These are phyloP conservation scores for Salvelinus fontinalis DNA, from an alignment of 2,113 vertebrate genomes.

Conservation along the genomic window DNA sequence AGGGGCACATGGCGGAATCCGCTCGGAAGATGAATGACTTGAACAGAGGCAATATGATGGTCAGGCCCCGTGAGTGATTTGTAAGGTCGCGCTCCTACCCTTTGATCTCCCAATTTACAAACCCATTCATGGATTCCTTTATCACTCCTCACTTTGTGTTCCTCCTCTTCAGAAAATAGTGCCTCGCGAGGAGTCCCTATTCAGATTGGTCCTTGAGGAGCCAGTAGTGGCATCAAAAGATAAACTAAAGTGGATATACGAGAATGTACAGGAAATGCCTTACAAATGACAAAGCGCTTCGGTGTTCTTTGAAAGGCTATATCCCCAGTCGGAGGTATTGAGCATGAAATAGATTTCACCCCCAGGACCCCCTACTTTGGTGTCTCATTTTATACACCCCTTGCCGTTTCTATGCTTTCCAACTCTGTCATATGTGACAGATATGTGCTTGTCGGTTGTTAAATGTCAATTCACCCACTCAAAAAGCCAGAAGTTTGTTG, in stretches of 20 bases:
- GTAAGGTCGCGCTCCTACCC: constrained; percentile 32
- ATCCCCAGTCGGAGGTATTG: not conserved
- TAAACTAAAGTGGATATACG: not conserved
- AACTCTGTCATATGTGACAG: not conserved
- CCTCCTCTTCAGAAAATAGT: not conserved
- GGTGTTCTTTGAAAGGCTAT: not conserved
- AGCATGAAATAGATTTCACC: not conserved
- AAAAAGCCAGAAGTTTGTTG: no score
- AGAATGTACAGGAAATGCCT: not conserved
- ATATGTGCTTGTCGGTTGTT: not conserved
- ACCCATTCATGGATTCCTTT: constrained; percentile 34
- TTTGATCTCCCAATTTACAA: constrained; percentile 39
- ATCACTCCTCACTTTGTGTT: not conserved
- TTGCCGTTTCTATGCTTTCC: not conserved
- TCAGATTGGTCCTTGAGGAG: not conserved
- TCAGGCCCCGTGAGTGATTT: constrained; percentile 46
- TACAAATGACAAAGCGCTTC: not conserved
- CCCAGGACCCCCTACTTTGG: not conserved
- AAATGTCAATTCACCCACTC: no score
- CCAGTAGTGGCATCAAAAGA: not conserved
- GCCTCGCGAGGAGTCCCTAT: not conserved
- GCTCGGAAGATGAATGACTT: constrained; percentile 46
- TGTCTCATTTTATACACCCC: not conserved
- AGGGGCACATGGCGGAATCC: constrained; percentile 18
- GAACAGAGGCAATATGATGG: constrained; percentile 49